Base-by-base conservation (phyloP, 2,113 vertebrate species). In the Lonchura striata region DNA sequence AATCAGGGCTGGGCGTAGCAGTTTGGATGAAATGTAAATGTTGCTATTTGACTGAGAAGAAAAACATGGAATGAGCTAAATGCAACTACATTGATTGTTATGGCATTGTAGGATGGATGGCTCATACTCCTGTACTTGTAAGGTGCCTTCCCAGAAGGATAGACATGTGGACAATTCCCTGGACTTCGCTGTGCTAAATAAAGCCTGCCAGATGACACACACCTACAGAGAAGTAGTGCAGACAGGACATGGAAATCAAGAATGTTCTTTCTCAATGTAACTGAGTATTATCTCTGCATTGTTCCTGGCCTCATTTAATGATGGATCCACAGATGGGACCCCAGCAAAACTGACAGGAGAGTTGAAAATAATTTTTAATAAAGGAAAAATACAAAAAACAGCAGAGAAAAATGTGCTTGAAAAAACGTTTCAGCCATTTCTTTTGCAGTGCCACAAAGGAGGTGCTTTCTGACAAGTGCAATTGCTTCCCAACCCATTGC, bases 321-420 rank as follows among this genome's bases (percentile, higher is more conserved):
- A 78, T 0, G 4, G 79, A 56, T 68, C 15, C 46, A 85, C 16
- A 30, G n/a, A 59, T 60, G 24, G 35, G 25, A 86, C 39, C 42
- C 39, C 52, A 77, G 68, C 35, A 94, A 93, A 91, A 84, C 65
- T 57, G 41, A 66, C 39, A 68, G 64, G 6, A 56, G 35, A 21
- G 37, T 35, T 86, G 53, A 53, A 93, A 93, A 56, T 15, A 63
- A 65, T 53, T 89, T 84, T 71, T 71, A 90, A 78, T 15, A 8
- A 53, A 82, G 35, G 15, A 79, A 79, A 71, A 56, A 37, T 11
- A 25, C 14, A 61, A 72, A 79, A 79, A 53, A 70, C 0, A 52
- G 4, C 14, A 41, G 13, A 64, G 15, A 70, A 76, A 91, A 54
- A 50, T 4, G 17, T 22, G 7, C 61, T 76, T 60, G 74, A 42